A percentile compares a stretch with the other conserved stretches of the same genome.
phyloP scores from a whole-genome alignment of 2,797 vertebrate species.

The Silurus aristotelis region DNA sequence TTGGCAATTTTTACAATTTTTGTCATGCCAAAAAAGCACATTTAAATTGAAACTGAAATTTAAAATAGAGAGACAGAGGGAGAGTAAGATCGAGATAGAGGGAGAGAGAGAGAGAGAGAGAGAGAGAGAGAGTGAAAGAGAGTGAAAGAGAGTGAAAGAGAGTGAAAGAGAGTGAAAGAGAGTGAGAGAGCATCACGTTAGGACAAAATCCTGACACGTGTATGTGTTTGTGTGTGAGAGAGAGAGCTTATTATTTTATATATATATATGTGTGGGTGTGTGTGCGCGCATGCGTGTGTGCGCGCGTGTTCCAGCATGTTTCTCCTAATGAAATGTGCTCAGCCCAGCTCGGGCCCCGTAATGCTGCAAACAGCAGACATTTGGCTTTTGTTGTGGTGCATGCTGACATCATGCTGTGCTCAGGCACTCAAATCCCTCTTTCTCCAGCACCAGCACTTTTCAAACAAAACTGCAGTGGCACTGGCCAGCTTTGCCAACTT shows the following conservation, averaged over 20 bases:
- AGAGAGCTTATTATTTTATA: too few relatives aligned
- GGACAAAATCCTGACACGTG: conserved; percentile 18
- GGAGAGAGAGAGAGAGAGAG: too few relatives aligned
- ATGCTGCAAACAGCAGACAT: conserved; percentile 72
- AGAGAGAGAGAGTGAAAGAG: too few relatives aligned
- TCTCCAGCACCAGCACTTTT: conserved; percentile 87
- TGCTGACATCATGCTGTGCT: conserved; percentile 85
- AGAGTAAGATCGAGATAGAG: too few relatives aligned
- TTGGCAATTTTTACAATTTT: too few relatives aligned
- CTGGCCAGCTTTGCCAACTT: conserved; percentile 81
- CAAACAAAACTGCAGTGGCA: conserved; percentile 83
- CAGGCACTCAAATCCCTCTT: conserved; percentile 85
- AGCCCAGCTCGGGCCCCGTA: conserved; percentile 73
- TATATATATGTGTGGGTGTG: conserved; percentile 37
- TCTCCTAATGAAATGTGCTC: conserved; percentile 71
- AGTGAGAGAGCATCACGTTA: neutral
- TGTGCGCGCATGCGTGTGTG: conserved; percentile 31
- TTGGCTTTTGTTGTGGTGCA: conserved; percentile 81
- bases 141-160: neutral
- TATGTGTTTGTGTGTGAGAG: conserved; percentile 43
- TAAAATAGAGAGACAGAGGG: too few relatives aligned
- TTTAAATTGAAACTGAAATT: too few relatives aligned
- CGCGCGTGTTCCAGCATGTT: conserved; percentile 53
- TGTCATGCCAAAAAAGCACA: too few relatives aligned
- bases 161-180: neutral